phyloP scores from a whole-genome alignment of 2,888 invertebrate species.

The Luperina nickerlii region DNA sequence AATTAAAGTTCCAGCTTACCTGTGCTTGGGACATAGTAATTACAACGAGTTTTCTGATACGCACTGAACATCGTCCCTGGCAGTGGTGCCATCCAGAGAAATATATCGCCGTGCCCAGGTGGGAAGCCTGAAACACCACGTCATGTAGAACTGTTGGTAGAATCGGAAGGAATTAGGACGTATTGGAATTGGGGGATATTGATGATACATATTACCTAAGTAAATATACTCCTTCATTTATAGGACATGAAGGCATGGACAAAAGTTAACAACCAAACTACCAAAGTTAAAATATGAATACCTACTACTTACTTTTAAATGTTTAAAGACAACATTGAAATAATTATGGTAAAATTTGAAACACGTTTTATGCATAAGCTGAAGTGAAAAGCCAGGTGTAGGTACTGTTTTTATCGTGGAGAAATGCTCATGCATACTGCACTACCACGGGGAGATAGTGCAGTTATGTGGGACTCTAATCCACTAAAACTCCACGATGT shows the following conservation, averaged over 20 bases:
- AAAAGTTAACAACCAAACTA: background rate
- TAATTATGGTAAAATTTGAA: background rate
- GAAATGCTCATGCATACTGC: no score
- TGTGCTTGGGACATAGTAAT: constrained; percentile 70
- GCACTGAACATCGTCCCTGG: constrained; percentile 52
- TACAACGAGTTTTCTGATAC: constrained; percentile 66
- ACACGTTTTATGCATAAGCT: background rate
- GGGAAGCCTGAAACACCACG: constrained; percentile 58
- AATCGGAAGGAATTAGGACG: background rate
- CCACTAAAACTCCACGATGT: no score
- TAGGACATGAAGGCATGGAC: background rate
- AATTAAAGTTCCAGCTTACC: constrained; percentile 59
- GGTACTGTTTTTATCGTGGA: no score
- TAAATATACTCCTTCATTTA: background rate
- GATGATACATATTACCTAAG: background rate
- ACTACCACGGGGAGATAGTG: no score
- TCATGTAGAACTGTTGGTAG: background rate
- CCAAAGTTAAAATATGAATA: background rate
- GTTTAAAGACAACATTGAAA: background rate
- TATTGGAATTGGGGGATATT: background rate
- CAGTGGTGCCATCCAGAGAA: constrained; percentile 74
- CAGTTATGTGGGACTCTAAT: no score
- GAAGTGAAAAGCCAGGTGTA: background rate
- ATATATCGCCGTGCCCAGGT: constrained; percentile 74
- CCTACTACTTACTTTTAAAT: background rate